Evolutionary conservation across 1,140 invertebrate genomes (phyloP).

Genomic region (Heliconius congener): DNA sequence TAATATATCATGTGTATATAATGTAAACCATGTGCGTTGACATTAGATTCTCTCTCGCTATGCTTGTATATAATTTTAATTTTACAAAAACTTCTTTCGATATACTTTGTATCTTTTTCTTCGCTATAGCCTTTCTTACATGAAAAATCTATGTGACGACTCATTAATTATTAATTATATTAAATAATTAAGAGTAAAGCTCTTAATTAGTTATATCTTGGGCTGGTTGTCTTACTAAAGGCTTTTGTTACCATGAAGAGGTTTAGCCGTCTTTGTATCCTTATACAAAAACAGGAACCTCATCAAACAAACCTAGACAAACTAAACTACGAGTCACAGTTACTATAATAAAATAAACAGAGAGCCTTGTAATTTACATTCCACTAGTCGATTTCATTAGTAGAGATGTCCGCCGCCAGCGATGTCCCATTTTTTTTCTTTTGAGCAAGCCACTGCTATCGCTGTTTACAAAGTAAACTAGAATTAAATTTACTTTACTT

Average conservation of each 20-base stretch:
- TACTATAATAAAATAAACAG: constrained; percentile 37
- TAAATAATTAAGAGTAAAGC: not conserved
- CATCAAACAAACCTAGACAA: constrained; percentile 33
- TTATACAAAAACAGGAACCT: constrained; percentile 29
- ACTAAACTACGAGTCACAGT: constrained; percentile 24
- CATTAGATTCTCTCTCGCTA: no score
- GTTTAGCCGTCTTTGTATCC: constrained; percentile 8
- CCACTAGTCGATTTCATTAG: constrained; percentile 34
- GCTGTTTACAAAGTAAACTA: constrained; percentile 18
- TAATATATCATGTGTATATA: no score
- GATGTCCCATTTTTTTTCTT: constrained; percentile 18
- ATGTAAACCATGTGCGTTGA: no score
- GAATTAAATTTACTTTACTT: constrained; percentile 7
- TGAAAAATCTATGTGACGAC: no score
- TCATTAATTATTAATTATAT: not conserved
- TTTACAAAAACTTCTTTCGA: no score
- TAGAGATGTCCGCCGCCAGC: constrained; percentile 19
- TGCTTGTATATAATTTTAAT: no score
- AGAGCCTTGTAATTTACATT: constrained; percentile 35
- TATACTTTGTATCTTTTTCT: no score
- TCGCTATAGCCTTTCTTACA: no score
- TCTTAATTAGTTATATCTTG: not conserved
- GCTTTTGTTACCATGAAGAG: not conserved
- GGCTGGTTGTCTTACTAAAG: not conserved
- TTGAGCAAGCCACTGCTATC: constrained; percentile 2